Evolutionary conservation across 2,888 invertebrate species (phyloP), one percentile per base, ranked within the genome.

Genomic region (Macrophya annulata): DNA sequence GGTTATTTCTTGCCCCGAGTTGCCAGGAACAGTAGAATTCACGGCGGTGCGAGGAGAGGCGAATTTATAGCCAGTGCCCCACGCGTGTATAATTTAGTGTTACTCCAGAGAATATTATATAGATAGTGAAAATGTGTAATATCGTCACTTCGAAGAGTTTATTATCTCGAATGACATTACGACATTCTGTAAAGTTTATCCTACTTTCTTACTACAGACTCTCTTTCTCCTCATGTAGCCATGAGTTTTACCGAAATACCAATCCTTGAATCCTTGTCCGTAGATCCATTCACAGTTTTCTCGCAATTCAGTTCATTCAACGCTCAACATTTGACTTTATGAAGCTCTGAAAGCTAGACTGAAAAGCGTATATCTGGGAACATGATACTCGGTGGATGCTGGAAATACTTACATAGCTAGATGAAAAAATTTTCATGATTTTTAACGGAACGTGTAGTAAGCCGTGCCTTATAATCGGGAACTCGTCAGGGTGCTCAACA

Each of bases 401-500:
- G 31, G 31, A 77, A 37, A 51, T 55, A 21, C 45, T n/a, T 31
- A 43, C 25, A 17, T 6, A 8, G 17, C 37, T 68, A 31, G 37
- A 21, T 62, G 21, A 43, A 62, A 62, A 59, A 37, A 43, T 81
- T 81, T 81, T 59, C 62, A 81, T 40, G 43, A 62, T 81, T 62
- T 59, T 25, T n/a, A 43, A 59, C 43, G 62, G 40, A 62, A 62
- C 9, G 62, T 40, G 59, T 43, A 15, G 81, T 37, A 9, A 37
- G 81, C 10, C 81, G 21, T n/a, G 59, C 43, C 81, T 81, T 43
- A 62, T 81, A 81, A 81, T 81, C 81, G 81, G 59, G 81, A 62
- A 81, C 81, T 84, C 79, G 83, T 85, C 68, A 55, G 84, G 77
- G 84, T 85, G 85, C 87, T 87, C 86, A 86, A 85, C 85, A 72